Evolutionary conservation across 2,113 vertebrate genomes (phyloP).

Genomic region (Lathamus discolor): DNA sequence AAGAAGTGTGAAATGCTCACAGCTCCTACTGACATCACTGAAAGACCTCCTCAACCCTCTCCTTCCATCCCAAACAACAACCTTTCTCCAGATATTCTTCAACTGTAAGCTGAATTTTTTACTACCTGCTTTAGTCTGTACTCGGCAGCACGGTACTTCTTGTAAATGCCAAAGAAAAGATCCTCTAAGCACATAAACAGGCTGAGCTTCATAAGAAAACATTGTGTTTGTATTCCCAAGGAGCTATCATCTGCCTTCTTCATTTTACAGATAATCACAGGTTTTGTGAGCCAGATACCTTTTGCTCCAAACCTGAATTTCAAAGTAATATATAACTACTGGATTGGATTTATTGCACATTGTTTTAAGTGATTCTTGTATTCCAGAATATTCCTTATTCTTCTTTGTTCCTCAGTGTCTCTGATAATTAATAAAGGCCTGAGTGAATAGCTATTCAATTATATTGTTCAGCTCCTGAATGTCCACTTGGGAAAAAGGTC

Average conservation of each 20-base stretch:
- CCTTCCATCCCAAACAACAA: background rate
- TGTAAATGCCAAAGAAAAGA: background rate
- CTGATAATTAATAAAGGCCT: background rate
- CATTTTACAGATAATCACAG: background rate
- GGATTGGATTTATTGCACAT: background rate
- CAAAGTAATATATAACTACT: background rate
- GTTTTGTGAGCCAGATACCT: background rate
- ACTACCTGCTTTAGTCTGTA: background rate
- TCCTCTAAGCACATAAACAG: background rate
- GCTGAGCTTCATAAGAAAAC: background rate
- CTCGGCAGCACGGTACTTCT: background rate
- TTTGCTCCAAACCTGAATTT: background rate
- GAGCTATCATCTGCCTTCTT: background rate
- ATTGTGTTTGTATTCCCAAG: background rate
- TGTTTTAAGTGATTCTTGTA: background rate
- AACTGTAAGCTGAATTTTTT: background rate
- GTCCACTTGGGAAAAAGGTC: background rate
- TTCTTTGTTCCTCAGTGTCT: background rate
- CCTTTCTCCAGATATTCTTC: background rate
- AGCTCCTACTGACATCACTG: background rate
- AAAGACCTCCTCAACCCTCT: background rate
- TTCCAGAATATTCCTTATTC: background rate
- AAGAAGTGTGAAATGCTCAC: background rate
- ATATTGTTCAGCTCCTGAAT: background rate
- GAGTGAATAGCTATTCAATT: background rate